Conservation (phyloP, 2,888 invertebrate genomes). For the Volucella inanis region DNA sequence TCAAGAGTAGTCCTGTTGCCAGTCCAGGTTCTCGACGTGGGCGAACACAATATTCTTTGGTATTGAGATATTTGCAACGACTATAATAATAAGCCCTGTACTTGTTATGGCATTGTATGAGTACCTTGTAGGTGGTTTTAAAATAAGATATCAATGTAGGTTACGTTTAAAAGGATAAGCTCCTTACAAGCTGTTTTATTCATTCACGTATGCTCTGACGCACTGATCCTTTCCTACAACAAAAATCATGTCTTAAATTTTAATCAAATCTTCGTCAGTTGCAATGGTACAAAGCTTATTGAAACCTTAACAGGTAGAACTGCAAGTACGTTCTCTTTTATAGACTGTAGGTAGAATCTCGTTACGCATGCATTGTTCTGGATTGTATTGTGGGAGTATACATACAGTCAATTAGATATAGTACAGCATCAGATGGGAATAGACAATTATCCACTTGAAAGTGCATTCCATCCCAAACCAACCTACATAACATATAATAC, state of each 20-base stretch:
- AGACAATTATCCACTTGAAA: not conserved
- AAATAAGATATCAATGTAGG: not conserved
- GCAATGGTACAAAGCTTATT: not conserved
- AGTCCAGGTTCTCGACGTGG: not conserved
- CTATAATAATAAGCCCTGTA: conserved; percentile 30
- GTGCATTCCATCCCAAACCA: conserved; percentile 9
- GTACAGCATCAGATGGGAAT: too few relatives aligned
- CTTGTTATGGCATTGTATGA: too few relatives aligned
- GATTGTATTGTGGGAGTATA: too few relatives aligned
- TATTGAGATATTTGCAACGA: conserved; percentile 24
- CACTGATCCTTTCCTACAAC: conserved; percentile 1
- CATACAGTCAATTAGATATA: too few relatives aligned
- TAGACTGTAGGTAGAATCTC: not conserved
- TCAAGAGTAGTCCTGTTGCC: conserved; percentile 22
- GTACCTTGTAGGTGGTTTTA: not conserved
- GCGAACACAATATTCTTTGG: not conserved
- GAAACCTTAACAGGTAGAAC: not conserved
- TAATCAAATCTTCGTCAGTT: conserved; percentile 16
- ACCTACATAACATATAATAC: not conserved
- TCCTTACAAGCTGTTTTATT: conserved; percentile 25
- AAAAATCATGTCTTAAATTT: conserved; percentile 32
- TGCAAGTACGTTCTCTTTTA: not conserved
- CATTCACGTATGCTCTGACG: conserved; percentile 37
- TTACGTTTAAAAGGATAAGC: conserved; percentile 13
- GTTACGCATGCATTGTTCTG: too few relatives aligned